These are phyloP conservation scores for Pteronura brasiliensis DNA, from an alignment of 2,113 vertebrate species.

Conservation along the genomic window DNA sequence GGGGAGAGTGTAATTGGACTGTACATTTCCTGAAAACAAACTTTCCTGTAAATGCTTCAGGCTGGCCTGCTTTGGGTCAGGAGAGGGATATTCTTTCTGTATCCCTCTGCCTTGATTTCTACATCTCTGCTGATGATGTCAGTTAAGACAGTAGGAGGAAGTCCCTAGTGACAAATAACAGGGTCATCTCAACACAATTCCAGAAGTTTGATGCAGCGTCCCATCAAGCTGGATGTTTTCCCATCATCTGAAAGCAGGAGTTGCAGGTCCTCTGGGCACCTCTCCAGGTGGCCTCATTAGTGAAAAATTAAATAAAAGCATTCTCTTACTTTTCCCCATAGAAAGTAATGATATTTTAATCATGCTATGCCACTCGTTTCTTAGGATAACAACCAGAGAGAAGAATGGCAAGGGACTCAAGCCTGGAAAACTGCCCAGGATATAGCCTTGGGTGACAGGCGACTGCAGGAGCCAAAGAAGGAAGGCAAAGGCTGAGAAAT, in stretches of 20 bases:
- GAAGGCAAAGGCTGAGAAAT: neutral
- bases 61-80: conserved; percentile 31
- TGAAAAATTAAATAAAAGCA: conserved; percentile 54
- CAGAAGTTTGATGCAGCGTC: neutral
- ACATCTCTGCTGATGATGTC: neutral
- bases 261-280: neutral
- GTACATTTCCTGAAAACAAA: conserved; percentile 75
- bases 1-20: conserved; percentile 63
- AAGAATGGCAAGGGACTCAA: neutral
- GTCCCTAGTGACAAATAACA: neutral
- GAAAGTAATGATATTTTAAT: conserved; percentile 61
- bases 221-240: neutral
- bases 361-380: neutral
- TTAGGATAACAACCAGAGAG: conserved; percentile 39
- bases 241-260: neutral
- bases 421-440: conserved; percentile 41
- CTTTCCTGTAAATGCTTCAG: conserved; percentile 68
- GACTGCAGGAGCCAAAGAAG: neutral
- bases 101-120: neutral
- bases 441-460: neutral
- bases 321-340: conserved; percentile 25
- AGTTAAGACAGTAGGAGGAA: neutral
- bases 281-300: conserved; percentile 20
- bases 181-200: neutral
- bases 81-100: conserved; percentile 10